These are phyloP conservation scores for Danionella dracula DNA, from an alignment of 2,797 vertebrate genomes.

Conservation along the genomic window DNA sequence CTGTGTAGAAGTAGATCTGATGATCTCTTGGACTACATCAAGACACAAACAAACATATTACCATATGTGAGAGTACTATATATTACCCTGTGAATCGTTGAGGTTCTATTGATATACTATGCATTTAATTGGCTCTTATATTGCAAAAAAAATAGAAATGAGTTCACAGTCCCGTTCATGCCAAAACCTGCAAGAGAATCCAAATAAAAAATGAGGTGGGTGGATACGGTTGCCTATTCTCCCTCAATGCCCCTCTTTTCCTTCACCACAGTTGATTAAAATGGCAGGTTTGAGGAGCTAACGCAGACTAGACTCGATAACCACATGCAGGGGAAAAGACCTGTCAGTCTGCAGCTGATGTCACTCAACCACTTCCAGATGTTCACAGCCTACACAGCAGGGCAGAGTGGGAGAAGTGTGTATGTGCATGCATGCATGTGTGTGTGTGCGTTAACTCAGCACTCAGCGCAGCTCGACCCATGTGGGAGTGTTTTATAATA, in stretches of 20 bases:
- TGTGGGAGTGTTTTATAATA: conserved; percentile 19
- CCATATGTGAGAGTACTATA: no score
- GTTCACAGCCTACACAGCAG: conserved; percentile 54
- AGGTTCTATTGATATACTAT: no score
- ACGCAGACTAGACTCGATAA: conserved; percentile 41
- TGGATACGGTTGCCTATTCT: not conserved
- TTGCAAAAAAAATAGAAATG: no score
- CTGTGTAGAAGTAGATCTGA: no score
- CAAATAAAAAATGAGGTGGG: not conserved
- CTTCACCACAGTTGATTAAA: conserved; percentile 23
- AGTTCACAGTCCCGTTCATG: no score
- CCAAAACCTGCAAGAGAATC: no score
- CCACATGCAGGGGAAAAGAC: conserved; percentile 59
- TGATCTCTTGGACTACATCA: no score
- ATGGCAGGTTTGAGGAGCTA: conserved; percentile 11
- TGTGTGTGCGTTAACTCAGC: conserved; percentile 36
- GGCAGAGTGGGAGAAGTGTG: conserved; percentile 15
- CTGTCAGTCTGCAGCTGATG: conserved; percentile 65
- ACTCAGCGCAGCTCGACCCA: conserved; percentile 51
- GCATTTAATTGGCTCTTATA: no score
- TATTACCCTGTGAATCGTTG: no score
- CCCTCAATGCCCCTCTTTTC: not conserved
- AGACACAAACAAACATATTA: no score
- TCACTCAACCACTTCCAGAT: conserved; percentile 74
- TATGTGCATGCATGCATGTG: conserved; percentile 1